Conservation (phyloP, 2,888 invertebrate genomes). For the Ernsta delagoae region DNA sequence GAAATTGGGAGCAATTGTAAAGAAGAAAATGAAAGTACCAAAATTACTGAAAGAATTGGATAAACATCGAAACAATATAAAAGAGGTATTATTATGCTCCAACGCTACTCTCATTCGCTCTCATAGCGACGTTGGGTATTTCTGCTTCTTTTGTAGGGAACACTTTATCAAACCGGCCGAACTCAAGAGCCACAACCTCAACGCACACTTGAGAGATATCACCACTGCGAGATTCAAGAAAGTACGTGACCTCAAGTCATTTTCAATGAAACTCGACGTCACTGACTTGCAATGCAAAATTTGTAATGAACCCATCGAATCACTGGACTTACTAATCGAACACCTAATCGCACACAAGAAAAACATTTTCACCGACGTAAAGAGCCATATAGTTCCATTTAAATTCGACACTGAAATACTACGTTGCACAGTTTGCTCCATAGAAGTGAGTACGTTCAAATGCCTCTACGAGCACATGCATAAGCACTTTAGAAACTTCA, state of each 20-base stretch:
- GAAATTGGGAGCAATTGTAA: background rate
- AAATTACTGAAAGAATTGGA: constrained; percentile 28
- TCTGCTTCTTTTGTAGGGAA: constrained; percentile 51
- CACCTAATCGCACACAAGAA: constrained; percentile 44
- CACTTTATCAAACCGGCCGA: constrained; percentile 46
- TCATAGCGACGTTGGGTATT: constrained; percentile 45
- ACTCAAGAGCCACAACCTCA: constrained; percentile 50
- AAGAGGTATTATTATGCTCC: constrained; percentile 48
- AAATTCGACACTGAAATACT: constrained; percentile 47
- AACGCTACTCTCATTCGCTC: constrained; percentile 50
- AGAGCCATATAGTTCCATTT: constrained; percentile 51
- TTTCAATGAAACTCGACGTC: constrained; percentile 54
- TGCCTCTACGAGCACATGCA: constrained; percentile 54
- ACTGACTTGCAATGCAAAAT: constrained; percentile 51
- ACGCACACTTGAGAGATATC: constrained; percentile 46
- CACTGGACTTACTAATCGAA: constrained; percentile 39
- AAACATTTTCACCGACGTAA: constrained; percentile 40
- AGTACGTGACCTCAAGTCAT: constrained; percentile 41
- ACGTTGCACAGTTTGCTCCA: constrained; percentile 45
- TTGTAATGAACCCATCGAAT: constrained; percentile 41
- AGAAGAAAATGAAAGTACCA: background rate
- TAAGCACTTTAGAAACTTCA: constrained; percentile 50
- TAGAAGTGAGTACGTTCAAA: constrained; percentile 48
- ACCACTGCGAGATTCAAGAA: constrained; percentile 39
- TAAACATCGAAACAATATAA: constrained; percentile 43